These are phyloP conservation scores for Hemicordylus capensis DNA, from an alignment of 2,113 vertebrate species.

Conservation along the genomic window DNA sequence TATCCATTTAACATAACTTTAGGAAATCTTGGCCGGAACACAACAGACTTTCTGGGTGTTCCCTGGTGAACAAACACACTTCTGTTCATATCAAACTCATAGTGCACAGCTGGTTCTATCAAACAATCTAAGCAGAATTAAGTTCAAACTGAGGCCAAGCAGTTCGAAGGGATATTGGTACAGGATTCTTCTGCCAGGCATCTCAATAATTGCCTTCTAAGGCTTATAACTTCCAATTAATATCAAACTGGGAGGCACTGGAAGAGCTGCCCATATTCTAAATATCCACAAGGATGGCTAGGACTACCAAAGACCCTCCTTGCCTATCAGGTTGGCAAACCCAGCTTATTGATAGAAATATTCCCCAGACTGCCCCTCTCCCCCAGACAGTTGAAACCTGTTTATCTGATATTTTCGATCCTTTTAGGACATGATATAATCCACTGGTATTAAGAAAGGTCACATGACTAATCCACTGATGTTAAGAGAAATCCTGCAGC, in stretches of 20 bases:
- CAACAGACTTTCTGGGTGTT: neutral
- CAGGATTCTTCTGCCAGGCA: neutral
- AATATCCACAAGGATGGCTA: neutral
- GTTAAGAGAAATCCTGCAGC: neutral
- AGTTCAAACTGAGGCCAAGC: accelerated
- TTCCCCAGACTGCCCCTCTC: neutral
- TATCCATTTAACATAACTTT: constrained; percentile 10
- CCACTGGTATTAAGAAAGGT: neutral
- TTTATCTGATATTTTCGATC: neutral
- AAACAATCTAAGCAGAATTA: constrained; percentile 23
- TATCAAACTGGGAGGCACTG: neutral
- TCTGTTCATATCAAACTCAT: neutral
- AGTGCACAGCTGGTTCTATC: neutral
- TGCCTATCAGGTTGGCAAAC: constrained; percentile 5
- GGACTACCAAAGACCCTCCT: neutral
- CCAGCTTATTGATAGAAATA: neutral
- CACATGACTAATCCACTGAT: neutral
- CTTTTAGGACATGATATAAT: neutral
- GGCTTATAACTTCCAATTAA: neutral
- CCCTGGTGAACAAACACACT: neutral
- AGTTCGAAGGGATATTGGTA: neutral
- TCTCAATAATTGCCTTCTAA: neutral
- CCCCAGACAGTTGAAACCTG: neutral
- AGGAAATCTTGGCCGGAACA: constrained; percentile 3
- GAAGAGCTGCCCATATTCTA: neutral